Evolutionary conservation across 2,797 vertebrate species (phyloP).

Genomic region (Heterohyrax brucei): DNA sequence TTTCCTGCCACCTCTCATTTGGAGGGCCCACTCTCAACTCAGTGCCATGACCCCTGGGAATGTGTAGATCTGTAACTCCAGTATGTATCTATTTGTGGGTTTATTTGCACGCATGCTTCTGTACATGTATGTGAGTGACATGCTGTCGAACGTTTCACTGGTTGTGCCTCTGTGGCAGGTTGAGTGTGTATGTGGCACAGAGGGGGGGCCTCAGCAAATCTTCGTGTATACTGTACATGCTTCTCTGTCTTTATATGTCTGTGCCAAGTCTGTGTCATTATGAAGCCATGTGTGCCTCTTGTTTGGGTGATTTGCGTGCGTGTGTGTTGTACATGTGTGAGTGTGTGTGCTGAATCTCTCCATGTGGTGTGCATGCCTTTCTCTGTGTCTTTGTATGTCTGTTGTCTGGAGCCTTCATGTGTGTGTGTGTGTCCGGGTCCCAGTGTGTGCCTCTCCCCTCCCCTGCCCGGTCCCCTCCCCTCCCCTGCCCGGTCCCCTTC

Average conservation of each 20-base stretch:
- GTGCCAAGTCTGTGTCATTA: not conserved
- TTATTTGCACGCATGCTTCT: not conserved
- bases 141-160: not conserved
- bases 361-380: not conserved
- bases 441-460: not conserved
- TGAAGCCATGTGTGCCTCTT: not conserved
- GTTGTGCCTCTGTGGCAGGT: not conserved
- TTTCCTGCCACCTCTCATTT: not conserved
- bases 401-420: not conserved
- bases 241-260: not conserved
- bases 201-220: not conserved
- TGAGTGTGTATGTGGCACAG: not conserved
- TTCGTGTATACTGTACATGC: not conserved
- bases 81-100: not conserved
- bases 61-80: not conserved
- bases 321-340: too few species aligned
- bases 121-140: not conserved
- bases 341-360: not conserved
- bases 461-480: too few species aligned
- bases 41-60: not conserved
- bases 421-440: not conserved
- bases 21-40: not conserved
- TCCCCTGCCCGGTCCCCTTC: not conserved
- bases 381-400: slow-evolving; percentile 22
- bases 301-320: not conserved